These are phyloP conservation scores for Pantala flavescens DNA, from an alignment of 1,140 invertebrate genomes.

Conservation along the genomic window DNA sequence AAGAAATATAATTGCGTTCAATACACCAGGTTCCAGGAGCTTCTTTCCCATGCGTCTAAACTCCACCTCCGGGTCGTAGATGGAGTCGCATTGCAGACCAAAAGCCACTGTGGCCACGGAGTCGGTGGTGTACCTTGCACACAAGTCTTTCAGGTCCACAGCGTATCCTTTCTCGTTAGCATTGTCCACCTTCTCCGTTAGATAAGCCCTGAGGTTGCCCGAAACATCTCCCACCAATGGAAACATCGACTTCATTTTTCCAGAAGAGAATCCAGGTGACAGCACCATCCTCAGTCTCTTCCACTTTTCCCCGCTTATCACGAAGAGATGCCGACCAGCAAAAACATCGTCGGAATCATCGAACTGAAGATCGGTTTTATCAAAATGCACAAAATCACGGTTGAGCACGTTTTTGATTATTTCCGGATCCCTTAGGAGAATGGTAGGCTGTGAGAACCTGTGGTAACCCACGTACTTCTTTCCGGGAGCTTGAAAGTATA, in stretches of 20 bases:
- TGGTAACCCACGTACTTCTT: slow-evolving; percentile 17
- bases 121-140: slow-evolving; percentile 28
- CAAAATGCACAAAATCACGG: slow-evolving; percentile 33
- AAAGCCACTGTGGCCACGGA: slow-evolving; percentile 32
- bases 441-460: slow-evolving; percentile 21
- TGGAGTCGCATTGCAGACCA: slow-evolving; percentile 23
- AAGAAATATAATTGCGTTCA: background rate
- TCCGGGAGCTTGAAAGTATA: background rate
- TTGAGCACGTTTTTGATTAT: slow-evolving; percentile 27
- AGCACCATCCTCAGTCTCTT: slow-evolving; percentile 20
- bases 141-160: slow-evolving; percentile 27
- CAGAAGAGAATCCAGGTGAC: slow-evolving; percentile 23
- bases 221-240: background rate
- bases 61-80: background rate
- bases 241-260: slow-evolving; percentile 25
- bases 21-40: slow-evolving; percentile 22
- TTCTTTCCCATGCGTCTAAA: slow-evolving; percentile 33
- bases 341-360: slow-evolving; percentile 29
- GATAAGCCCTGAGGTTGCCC: slow-evolving; percentile 19
- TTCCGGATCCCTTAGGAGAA: slow-evolving; percentile 25
- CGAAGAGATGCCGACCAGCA: slow-evolving; percentile 30
- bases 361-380: slow-evolving; percentile 28
- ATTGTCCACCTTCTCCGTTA: slow-evolving; percentile 27
- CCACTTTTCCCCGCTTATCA: slow-evolving; percentile 21
- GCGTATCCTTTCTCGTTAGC: slow-evolving; percentile 25